Conservation (phyloP, 2,797 vertebrate genomes). For the Diplodus sargus region DNA sequence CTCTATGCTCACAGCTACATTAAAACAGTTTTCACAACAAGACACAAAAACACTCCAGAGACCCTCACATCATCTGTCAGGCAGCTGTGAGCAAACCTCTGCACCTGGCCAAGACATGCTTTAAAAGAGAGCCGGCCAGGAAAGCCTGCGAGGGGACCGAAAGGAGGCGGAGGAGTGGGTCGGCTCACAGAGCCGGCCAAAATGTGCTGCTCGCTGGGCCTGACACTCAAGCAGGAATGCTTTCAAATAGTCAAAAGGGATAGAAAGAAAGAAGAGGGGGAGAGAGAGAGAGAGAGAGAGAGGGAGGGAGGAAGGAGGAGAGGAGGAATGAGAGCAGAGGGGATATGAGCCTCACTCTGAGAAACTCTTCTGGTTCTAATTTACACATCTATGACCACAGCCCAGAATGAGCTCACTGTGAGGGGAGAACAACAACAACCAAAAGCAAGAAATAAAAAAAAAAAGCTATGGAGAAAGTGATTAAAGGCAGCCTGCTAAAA, state of each 20-base stretch:
- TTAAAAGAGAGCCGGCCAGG: constrained; percentile 53
- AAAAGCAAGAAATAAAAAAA: constrained; percentile 46
- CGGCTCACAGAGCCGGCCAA: constrained; percentile 62
- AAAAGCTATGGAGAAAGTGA: constrained; percentile 41
- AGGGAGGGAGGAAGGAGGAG: constrained; percentile 53
- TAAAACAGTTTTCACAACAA: constrained; percentile 81
- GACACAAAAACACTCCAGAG: constrained; percentile 73
- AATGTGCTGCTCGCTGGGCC: constrained; percentile 71
- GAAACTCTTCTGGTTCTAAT: constrained; percentile 85
- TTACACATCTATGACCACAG: constrained; percentile 86
- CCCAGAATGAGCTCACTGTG: constrained; percentile 84
- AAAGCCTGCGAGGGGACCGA: constrained; percentile 62
- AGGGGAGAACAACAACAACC: constrained; percentile 80
- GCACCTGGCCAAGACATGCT: constrained; percentile 79
- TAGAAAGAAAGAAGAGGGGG: constrained; percentile 61
- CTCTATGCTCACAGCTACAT: constrained; percentile 61
- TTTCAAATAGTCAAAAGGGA: constrained; percentile 81
- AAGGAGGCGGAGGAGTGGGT: constrained; percentile 64
- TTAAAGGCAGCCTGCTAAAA: constrained; percentile 43
- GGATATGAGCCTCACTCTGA: constrained; percentile 74
- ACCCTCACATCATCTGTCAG: constrained; percentile 77
- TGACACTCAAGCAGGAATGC: constrained; percentile 79
- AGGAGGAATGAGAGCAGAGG: constrained; percentile 67
- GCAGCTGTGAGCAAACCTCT: constrained; percentile 80
- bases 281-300: background rate